These are phyloP conservation scores for Centruroides vittatus DNA, from an alignment of 1,140 invertebrate species.

Conservation along the genomic window DNA sequence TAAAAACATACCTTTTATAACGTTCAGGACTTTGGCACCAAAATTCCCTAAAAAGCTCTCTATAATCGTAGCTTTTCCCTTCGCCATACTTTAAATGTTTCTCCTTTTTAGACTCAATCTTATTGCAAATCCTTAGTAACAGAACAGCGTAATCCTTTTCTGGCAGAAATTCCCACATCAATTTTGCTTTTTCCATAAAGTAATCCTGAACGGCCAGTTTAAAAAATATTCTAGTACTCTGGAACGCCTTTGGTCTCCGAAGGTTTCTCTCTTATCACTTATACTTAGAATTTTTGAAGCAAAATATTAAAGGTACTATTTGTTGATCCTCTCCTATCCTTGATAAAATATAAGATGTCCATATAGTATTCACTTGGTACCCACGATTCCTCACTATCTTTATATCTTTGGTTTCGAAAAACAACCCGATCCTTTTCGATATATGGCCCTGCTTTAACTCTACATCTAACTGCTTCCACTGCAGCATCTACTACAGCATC, in stretches of 20 bases:
- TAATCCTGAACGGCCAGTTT: constrained; percentile 6
- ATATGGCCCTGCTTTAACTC: no score
- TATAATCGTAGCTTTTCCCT: constrained; percentile 1
- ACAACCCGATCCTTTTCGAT: constrained; percentile 5
- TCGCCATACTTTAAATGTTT: constrained; percentile 6
- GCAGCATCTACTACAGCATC: constrained; percentile 3
- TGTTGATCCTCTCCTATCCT: constrained; percentile 2
- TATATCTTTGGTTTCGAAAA: constrained; percentile 8
- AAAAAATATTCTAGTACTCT: constrained; percentile 10
- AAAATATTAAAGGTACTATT: neutral
- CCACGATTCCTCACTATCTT: constrained; percentile 8
- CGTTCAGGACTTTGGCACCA: constrained; percentile 1
- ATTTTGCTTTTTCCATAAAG: constrained; percentile 2
- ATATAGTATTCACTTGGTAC: constrained; percentile 7
- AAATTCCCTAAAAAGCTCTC: constrained; percentile 4
- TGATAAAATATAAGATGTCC: constrained; percentile 3
- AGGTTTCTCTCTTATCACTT: neutral
- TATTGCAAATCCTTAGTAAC: constrained; percentile 2
- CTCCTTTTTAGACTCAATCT: constrained; percentile 1
- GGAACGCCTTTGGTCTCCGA: neutral
- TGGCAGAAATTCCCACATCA: constrained; percentile 9
- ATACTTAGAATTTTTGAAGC: neutral
- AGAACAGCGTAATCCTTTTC: constrained; percentile 4
- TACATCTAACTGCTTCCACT: no score
- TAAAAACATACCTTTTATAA: constrained; percentile 10